These are phyloP conservation scores for Nymphalis io DNA, from an alignment of 1,140 invertebrate species.

Conservation along the genomic window DNA sequence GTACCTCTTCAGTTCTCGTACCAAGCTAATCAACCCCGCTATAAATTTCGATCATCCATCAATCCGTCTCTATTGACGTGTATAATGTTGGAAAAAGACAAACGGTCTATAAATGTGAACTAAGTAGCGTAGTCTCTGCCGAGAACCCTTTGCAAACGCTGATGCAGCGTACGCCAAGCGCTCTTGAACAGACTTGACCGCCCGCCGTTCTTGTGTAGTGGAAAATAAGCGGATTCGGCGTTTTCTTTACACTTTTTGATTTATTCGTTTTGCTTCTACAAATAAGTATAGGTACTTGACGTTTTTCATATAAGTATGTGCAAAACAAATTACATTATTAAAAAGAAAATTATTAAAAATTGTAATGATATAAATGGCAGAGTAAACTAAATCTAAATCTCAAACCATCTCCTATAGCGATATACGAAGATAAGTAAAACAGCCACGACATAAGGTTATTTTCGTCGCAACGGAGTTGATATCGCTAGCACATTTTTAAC, in stretches of 20 bases:
- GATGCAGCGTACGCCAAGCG: slow-evolving; percentile 54
- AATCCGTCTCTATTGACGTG: slow-evolving; percentile 59
- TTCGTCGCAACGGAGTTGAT: slow-evolving; percentile 59
- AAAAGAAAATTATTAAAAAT: too few relatives aligned
- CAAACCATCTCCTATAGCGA: not conserved
- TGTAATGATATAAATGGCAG: not conserved
- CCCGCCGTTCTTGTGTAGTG: slow-evolving; percentile 52
- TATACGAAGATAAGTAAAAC: slow-evolving; percentile 41
- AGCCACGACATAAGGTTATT: slow-evolving; percentile 60
- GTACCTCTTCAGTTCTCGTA: slow-evolving; percentile 44
- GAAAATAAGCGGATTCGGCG: slow-evolving; percentile 60
- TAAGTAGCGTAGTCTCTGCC: slow-evolving; percentile 52
- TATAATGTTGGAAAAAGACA: slow-evolving; percentile 65
- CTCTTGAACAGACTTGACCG: slow-evolving; percentile 70
- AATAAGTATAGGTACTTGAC: slow-evolving; percentile 8
- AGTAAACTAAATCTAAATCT: slow-evolving; percentile 2
- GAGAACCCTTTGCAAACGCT: slow-evolving; percentile 64
- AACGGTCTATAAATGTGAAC: slow-evolving; percentile 50
- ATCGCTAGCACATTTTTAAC: slow-evolving; percentile 51
- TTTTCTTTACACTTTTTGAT: slow-evolving; percentile 36
- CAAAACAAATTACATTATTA: too few relatives aligned
- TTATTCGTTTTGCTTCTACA: slow-evolving; percentile 8
- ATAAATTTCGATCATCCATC: slow-evolving; percentile 51
- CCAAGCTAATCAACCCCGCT: slow-evolving; percentile 54
- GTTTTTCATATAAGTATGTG: not conserved